Evolutionary conservation across 92 coral and sea anemone genomes (phyloP), one percentile per base, ranked within the genome.

Genomic region (Blastomussa wellsi): DNA sequence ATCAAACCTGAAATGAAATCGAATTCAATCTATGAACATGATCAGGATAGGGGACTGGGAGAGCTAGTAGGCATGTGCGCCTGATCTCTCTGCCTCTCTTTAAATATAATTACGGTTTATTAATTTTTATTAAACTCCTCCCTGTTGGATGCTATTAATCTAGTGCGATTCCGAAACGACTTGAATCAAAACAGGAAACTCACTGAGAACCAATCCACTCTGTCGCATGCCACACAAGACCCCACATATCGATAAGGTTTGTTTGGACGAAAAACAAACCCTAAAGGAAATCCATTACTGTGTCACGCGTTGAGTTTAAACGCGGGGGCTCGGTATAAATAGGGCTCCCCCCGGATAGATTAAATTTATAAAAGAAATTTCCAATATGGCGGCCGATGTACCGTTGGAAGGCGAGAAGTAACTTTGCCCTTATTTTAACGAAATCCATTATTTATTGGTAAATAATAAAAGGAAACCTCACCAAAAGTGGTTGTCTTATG

Each of bases 131-230:
- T 57, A 13, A 74, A 42, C 22, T 74, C 22, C 12, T 74, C 79
- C 5, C 79, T 28, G 79, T n/a, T 41, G 79, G 36, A 42, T 41
- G 14, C 55, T 24, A 47, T 14, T 71, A 71, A 71, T 39, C 76
- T 11, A 26, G 37, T 39, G 36, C 52, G 8, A 60, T 38, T 64
- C 74, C 74, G 11, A 29, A 79, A 32, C 83, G 20, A 74, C 73
- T 29, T 72, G 65, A 33, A 32, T 69, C 84, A 28, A 20, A 80
- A 80, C 84, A 68, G 84, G 76, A 44, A 68, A 48, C 44, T 59
- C 29, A 5, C 9, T 26, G 7, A 26, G 28, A 51, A 62, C 16
- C 14, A 14, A 24, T 59, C 66, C 32, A 7, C 28, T 7, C 74
- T 17, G 37, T 13, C 35, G 72, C 52, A 48, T 0, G 69, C 32